Percentiles rank a stretch among this genome's conserved stretches.
Conservation (phyloP, 2,113 vertebrate genomes). For the Anseranas semipalmata region DNA sequence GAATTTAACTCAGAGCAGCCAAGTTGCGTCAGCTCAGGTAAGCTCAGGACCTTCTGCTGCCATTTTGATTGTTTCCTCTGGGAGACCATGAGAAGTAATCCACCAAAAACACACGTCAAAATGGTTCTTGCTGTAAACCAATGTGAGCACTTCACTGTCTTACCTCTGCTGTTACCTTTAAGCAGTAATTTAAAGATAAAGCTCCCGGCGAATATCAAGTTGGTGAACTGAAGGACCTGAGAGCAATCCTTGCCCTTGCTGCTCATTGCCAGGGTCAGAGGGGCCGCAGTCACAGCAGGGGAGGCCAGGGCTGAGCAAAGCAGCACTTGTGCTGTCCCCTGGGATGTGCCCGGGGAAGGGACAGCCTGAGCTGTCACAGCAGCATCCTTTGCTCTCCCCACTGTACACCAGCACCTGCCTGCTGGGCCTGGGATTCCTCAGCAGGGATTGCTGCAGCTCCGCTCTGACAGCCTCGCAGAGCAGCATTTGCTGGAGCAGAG, state of each 20-base stretch:
- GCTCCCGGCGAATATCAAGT: no score
- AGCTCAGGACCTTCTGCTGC: not conserved
- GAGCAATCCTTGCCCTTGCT: not conserved
- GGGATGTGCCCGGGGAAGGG: accelerated
- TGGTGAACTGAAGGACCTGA: not conserved
- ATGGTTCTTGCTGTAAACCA: not conserved
- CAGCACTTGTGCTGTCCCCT: accelerated
- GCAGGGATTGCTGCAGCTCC: not conserved
- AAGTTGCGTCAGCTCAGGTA: not conserved
- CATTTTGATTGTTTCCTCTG: not conserved
- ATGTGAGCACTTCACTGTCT: not conserved
- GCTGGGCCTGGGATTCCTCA: not conserved
- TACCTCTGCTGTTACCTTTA: not conserved
- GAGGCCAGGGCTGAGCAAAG: not conserved
- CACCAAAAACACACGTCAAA: not conserved
- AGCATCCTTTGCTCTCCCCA: not conserved
- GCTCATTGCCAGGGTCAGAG: not conserved
- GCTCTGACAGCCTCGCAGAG: not conserved
- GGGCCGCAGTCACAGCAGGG: not conserved
- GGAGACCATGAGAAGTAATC: not conserved
- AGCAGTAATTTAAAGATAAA: not conserved
- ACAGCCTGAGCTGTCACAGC: accelerated
- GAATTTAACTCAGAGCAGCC: not conserved
- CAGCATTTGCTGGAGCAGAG: not conserved
- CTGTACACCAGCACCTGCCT: accelerated